These are phyloP conservation scores for Bombus soroeensis DNA, from an alignment of 1,140 invertebrate species.

Conservation along the genomic window DNA sequence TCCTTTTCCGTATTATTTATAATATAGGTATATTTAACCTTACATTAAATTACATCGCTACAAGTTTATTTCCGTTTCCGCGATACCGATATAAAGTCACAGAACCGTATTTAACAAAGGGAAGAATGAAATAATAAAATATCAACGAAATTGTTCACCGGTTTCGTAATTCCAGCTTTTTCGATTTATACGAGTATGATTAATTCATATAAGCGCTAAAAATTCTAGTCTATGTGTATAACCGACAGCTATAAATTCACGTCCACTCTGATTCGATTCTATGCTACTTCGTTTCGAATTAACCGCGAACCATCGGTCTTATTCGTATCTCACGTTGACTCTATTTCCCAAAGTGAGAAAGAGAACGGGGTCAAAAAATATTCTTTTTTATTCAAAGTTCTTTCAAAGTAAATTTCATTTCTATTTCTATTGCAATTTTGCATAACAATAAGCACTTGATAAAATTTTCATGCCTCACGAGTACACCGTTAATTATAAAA, in stretches of 20 bases:
- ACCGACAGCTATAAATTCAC: background rate
- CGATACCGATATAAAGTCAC: background rate
- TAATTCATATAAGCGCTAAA: background rate
- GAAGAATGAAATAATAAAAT: background rate
- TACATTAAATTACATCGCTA: background rate
- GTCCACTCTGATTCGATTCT: conserved; percentile 2
- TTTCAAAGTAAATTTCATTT: background rate
- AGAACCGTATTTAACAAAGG: background rate
- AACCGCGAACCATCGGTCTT: background rate
- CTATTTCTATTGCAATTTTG: background rate
- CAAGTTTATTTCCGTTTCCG: background rate
- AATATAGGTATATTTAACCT: background rate
- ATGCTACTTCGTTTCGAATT: conserved; percentile 8
- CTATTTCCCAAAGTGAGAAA: background rate
- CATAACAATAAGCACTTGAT: background rate
- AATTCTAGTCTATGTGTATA: conserved; percentile 8
- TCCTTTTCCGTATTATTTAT: background rate
- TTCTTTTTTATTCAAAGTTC: background rate
- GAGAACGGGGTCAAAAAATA: background rate
- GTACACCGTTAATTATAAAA: background rate
- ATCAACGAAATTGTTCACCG: background rate
- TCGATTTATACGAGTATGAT: conserved; percentile 6
- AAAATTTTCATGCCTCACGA: background rate
- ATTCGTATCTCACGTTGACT: background rate
- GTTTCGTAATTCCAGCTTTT: conserved; percentile 7